Conservation (phyloP, 37 sponge, comb jelly and placozoan genomes). For the Ianthella basta region DNA sequence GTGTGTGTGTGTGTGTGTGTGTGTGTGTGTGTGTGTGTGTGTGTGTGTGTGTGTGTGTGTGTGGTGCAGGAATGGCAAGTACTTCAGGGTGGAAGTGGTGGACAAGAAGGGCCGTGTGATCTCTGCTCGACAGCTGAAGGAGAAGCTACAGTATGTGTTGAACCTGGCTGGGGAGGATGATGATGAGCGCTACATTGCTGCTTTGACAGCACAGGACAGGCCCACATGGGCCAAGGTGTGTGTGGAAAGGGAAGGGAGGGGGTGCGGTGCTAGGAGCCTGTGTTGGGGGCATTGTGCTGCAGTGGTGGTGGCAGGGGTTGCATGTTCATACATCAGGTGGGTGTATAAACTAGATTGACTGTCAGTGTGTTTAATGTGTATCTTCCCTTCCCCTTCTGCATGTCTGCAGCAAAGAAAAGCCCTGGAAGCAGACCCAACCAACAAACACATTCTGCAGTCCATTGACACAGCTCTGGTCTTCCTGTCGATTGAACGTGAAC, state of each 20-base stretch:
- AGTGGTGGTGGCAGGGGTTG: not conserved
- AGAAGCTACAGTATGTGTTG: conserved; percentile 62
- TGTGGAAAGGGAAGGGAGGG: too few relatives aligned
- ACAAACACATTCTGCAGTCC: not conserved
- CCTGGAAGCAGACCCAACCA: not conserved
- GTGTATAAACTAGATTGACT: not conserved
- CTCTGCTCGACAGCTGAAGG: conserved; percentile 42
- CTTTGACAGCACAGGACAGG: conserved; percentile 63
- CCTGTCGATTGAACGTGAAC: not conserved
- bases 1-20: not conserved
- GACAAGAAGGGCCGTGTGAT: conserved; percentile 36
- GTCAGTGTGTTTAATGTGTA: conserved; percentile 1
- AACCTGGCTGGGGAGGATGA: conserved; percentile 73
- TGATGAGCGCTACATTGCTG: conserved; percentile 55
- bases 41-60: not conserved
- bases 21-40: not conserved
- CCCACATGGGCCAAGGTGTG: conserved; percentile 68
- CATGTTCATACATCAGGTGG: not conserved
- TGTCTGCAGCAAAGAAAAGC: conserved; percentile 7
- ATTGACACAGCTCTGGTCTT: conserved; percentile 8
- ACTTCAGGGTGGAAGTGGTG: conserved; percentile 54
- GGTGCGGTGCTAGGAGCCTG: too few relatives aligned
- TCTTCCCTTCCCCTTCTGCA: not conserved
- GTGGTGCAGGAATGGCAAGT: conserved; percentile 57
- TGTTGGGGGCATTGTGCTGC: too few relatives aligned